Conservation (phyloP, 2,113 vertebrate genomes). For the Pogona vitticeps region DNA sequence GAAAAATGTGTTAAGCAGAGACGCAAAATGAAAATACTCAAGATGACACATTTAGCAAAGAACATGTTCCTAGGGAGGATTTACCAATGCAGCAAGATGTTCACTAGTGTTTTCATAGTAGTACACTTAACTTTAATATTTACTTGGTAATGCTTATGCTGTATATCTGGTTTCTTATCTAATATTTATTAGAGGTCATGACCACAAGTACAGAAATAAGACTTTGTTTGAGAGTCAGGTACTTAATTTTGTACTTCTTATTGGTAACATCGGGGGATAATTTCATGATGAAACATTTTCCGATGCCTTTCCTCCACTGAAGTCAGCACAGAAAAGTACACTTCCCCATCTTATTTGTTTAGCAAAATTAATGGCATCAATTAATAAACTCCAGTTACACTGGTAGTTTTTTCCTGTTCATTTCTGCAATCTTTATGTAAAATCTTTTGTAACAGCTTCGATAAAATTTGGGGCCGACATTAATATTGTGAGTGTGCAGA, state of each 20-base stretch:
- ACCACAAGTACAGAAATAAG: background rate
- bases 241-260: conserved; percentile 43
- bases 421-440: conserved; percentile 74
- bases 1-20: conserved; percentile 37
- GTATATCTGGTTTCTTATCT: conserved; percentile 33
- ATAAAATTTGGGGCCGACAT: conserved; percentile 92
- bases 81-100: conserved; percentile 33
- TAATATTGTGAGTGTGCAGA: conserved; percentile 90
- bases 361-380: conserved; percentile 38
- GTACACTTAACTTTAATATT: conserved; percentile 8
- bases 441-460: conserved; percentile 91
- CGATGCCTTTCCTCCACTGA: conserved; percentile 52
- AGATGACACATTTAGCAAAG: conserved; percentile 20
- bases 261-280: conserved; percentile 39
- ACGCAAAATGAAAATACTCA: conserved; percentile 6
- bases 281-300: conserved; percentile 46
- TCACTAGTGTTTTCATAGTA: conserved; percentile 39
- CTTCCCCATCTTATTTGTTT: conserved; percentile 51
- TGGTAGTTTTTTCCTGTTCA: background rate
- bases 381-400: conserved; percentile 27
- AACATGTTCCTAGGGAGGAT: background rate
- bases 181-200: conserved; percentile 31
- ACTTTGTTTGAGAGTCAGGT: conserved; percentile 37
- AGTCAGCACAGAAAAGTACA: conserved; percentile 47
- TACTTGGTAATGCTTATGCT: conserved; percentile 30